phyloP scores from a whole-genome alignment of 2,888 invertebrate genomes.

The Dyspetes luteomarginatus region DNA sequence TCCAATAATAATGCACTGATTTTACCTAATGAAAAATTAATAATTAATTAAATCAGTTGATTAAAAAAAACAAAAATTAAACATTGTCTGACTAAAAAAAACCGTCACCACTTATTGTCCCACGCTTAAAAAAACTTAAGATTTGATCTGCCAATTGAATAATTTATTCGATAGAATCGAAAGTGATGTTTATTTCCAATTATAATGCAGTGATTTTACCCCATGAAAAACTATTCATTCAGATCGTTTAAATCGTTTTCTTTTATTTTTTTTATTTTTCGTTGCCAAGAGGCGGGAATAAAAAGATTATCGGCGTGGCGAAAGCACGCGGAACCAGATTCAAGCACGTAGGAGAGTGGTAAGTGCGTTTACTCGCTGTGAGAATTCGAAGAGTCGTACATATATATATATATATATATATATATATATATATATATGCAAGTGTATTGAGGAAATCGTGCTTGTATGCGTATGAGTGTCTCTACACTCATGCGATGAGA shows the following conservation, averaged over 20 bases:
- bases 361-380: conserved; percentile 54
- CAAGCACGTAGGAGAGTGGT: conserved; percentile 44
- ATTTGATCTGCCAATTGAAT: conserved; percentile 7
- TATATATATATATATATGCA: conserved; percentile 9
- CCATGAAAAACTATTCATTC: conserved; percentile 6
- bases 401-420: conserved; percentile 9
- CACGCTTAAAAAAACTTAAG: conserved; percentile 24
- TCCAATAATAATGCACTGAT: no score
- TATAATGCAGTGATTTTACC: conserved; percentile 22
- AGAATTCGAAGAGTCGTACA: conserved; percentile 34
- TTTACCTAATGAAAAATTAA: background rate
- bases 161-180: conserved; percentile 31
- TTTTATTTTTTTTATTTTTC: background rate
- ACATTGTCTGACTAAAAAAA: background rate
- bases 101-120: no score
- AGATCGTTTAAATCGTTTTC: conserved; percentile 39
- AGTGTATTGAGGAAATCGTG: background rate
- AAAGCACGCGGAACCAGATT: conserved; percentile 45
- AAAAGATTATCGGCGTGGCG: conserved; percentile 25
- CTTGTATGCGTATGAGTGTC: background rate
- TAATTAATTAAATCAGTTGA: background rate
- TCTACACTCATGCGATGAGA: conserved; percentile 10
- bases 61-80: background rate
- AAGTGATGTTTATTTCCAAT: conserved; percentile 36
- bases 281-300: background rate